A percentile compares a stretch with the other conserved stretches of the same genome.
phyloP scores from a whole-genome alignment of 2,797 vertebrate genomes.

The Bradypodion pumilum region DNA sequence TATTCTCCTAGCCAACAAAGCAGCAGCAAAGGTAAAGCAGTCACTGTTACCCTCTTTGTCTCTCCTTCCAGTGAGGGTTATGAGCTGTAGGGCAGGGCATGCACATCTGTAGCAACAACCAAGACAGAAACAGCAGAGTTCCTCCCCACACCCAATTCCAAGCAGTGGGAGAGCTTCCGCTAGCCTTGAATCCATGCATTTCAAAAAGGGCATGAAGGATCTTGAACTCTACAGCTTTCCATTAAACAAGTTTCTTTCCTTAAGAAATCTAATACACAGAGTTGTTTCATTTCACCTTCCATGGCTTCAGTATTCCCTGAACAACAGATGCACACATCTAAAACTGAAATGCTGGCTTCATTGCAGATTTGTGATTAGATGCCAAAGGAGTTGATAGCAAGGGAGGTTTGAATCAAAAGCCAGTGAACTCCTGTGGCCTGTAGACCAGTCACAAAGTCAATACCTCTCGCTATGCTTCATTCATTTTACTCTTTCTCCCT shows the following conservation, averaged over 20 bases:
- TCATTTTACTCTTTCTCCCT: slow-evolving; percentile 30
- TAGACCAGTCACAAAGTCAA: slow-evolving; percentile 11
- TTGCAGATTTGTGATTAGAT: slow-evolving; percentile 3
- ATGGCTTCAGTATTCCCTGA: slow-evolving; percentile 7
- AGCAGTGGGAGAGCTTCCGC: neutral
- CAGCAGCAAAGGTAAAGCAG: no score
- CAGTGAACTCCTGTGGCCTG: neutral
- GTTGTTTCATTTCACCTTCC: slow-evolving; percentile 21
- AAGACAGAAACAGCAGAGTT: no score
- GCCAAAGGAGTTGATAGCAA: slow-evolving; percentile 1
- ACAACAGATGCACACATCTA: neutral
- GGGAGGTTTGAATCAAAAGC: slow-evolving; percentile 31
- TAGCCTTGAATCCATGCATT: neutral
- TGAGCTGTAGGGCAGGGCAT: no score
- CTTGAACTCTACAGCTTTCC: neutral
- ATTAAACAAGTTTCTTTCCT: neutral
- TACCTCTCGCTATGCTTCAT: slow-evolving; percentile 24
- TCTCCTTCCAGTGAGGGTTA: no score
- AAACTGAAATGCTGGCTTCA: slow-evolving; percentile 26
- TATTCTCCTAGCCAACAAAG: no score
- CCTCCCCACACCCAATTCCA: no score
- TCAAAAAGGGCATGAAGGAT: slow-evolving; percentile 14
- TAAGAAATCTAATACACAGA: neutral
- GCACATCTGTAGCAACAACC: no score
- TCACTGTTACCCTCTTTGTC: no score